A percentile compares a stretch with the other conserved stretches of the same genome.
These are phyloP conservation scores for Micronycteris hirsuta DNA, from an alignment of 2,113 vertebrate species.

Conservation along the genomic window DNA sequence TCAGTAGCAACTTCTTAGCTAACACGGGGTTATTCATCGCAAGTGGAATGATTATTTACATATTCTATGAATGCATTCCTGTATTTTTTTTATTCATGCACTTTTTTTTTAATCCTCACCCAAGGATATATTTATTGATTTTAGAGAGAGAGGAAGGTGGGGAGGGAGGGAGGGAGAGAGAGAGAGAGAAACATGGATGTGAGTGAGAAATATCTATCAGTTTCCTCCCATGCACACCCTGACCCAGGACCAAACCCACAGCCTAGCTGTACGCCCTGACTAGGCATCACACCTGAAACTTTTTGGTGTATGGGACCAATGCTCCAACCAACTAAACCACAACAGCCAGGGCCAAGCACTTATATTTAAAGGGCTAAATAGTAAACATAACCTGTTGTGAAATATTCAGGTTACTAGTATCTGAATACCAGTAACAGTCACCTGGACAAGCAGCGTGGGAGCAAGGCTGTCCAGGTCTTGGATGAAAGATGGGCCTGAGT, in stretches of 20 bases:
- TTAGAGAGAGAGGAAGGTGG: no score
- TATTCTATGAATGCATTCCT: constrained; percentile 55
- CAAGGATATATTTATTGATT: no score
- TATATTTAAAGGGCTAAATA: constrained; percentile 67
- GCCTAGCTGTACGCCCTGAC: no score
- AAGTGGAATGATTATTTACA: constrained; percentile 54
- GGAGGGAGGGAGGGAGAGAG: no score
- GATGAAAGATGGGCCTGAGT: constrained; percentile 50
- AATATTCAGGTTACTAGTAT: constrained; percentile 59
- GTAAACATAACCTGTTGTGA: constrained; percentile 67
- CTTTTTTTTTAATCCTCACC: constrained; percentile 20
- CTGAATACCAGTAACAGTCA: background rate
- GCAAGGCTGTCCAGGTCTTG: constrained; percentile 29
- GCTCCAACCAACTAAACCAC: no score
- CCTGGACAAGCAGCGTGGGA: background rate
- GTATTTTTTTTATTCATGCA: constrained; percentile 45
- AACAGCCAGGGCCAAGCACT: background rate
- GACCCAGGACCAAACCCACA: no score
- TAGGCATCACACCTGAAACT: no score
- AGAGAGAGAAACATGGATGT: no score
- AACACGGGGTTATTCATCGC: constrained; percentile 19
- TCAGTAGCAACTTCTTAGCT: constrained; percentile 22
- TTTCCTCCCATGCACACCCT: no score
- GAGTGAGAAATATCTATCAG: background rate
- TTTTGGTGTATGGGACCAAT: no score